Conservation (phyloP, 1,140 invertebrate genomes). For the Lordiphosa mommai region DNA sequence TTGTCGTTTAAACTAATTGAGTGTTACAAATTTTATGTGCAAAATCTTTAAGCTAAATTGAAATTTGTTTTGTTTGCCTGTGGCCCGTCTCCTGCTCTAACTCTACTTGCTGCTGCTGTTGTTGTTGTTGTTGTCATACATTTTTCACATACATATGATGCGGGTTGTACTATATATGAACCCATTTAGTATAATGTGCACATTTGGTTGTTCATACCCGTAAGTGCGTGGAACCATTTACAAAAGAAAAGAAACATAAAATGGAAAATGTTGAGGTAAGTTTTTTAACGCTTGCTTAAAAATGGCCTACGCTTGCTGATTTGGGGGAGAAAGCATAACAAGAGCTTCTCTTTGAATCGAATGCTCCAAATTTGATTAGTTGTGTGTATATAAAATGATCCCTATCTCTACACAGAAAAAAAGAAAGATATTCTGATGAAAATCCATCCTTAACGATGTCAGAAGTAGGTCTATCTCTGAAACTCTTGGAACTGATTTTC, state of each 20-base stretch:
- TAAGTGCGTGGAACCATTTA: conserved; percentile 65
- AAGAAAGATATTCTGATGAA: too few relatives aligned
- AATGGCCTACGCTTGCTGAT: conserved; percentile 19
- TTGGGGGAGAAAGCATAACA: too few relatives aligned
- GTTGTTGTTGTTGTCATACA: conserved; percentile 28
- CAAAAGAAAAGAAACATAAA: conserved; percentile 9
- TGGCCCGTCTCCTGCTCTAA: conserved; percentile 6
- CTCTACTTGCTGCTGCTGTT: background rate
- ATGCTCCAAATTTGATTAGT: too few relatives aligned
- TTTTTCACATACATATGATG: conserved; percentile 62
- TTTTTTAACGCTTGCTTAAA: conserved; percentile 23
- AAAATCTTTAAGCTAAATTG: conserved; percentile 78
- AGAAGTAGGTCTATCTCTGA: too few relatives aligned
- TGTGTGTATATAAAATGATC: too few relatives aligned
- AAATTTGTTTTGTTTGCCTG: conserved; percentile 67
- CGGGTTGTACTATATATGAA: conserved; percentile 60
- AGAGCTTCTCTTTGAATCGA: too few relatives aligned
- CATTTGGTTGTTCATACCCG: conserved; percentile 50
- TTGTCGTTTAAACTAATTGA: conserved; percentile 77
- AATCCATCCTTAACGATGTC: too few relatives aligned
- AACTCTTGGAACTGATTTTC: too few relatives aligned
- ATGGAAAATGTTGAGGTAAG: conserved; percentile 48
- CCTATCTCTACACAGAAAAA: too few relatives aligned
- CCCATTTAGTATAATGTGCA: conserved; percentile 70
- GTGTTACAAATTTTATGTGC: conserved; percentile 78